Percentiles rank a stretch among this genome's conserved stretches.
Evolutionary conservation across 2,797 vertebrate genomes (phyloP).

Genomic region (Myripristis murdjan): DNA sequence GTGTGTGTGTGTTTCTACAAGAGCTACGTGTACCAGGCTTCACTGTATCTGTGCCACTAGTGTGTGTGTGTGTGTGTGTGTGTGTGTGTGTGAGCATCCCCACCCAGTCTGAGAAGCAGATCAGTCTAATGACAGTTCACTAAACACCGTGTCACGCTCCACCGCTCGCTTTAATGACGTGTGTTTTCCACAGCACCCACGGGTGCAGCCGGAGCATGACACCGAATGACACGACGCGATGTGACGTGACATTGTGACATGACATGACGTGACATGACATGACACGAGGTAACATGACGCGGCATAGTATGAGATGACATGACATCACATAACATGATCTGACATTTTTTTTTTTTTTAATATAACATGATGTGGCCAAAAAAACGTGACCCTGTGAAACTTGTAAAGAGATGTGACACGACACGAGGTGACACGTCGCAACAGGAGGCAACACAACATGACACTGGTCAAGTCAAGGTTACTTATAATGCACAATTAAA

Average conservation of each 20-base stretch:
- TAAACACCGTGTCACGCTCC: neutral
- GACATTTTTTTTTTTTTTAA: too few relatives aligned
- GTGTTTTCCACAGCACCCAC: too few relatives aligned
- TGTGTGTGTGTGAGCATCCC: conserved; percentile 16
- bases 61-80: conserved; percentile 1
- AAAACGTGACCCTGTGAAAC: too few relatives aligned
- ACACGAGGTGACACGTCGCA: neutral
- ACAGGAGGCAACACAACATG: neutral
- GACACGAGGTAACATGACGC: neutral
- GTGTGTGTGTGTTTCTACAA: neutral
- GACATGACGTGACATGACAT: neutral
- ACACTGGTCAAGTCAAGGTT: too few relatives aligned
- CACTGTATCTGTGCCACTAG: conserved; percentile 4
- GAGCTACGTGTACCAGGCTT: neutral
- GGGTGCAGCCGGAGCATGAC: too few relatives aligned
- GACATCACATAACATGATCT: neutral
- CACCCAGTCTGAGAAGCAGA: conserved; percentile 37
- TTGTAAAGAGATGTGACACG: too few relatives aligned
- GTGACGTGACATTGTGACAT: neutral
- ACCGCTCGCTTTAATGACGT: neutral
- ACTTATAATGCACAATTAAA: too few relatives aligned
- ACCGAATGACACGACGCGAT: too few relatives aligned
- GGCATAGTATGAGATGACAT: too few relatives aligned
- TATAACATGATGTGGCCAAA: too few relatives aligned
- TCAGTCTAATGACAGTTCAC: conserved; percentile 6